Conservation (phyloP, 2,113 vertebrate genomes). For the Pionites leucogaster region DNA sequence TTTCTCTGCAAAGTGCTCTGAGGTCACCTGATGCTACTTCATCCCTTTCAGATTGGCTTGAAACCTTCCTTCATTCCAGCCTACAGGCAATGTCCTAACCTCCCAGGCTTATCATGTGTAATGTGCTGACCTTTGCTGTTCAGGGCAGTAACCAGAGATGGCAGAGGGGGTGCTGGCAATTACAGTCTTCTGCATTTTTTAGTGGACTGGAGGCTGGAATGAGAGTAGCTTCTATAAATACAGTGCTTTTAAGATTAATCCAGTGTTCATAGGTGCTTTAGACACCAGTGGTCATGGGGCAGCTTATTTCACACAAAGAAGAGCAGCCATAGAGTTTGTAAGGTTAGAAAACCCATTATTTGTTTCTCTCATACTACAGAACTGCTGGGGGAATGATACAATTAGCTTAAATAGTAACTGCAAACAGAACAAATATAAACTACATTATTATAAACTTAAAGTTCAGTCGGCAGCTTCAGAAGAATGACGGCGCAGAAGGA, state of each 20-base stretch:
- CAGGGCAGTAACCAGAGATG: constrained; percentile 28
- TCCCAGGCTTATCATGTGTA: constrained; percentile 27
- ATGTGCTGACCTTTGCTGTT: constrained; percentile 28
- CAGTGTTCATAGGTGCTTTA: neutral
- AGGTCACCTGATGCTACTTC: neutral
- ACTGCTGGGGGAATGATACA: neutral
- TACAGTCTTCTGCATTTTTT: constrained; percentile 2
- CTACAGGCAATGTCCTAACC: neutral
- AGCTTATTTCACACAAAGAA: neutral
- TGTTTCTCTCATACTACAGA: neutral
- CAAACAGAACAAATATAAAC: neutral
- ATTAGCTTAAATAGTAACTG: neutral
- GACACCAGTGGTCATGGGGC: neutral
- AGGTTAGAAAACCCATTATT: neutral
- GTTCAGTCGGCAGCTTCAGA: neutral
- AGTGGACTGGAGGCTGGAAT: neutral
- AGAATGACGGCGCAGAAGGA: neutral
- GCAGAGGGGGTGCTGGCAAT: neutral
- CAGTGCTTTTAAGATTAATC: neutral
- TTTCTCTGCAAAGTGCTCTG: constrained; percentile 2
- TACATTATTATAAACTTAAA: neutral
- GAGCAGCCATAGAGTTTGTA: neutral
- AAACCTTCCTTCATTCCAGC: neutral
- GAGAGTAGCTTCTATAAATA: neutral
- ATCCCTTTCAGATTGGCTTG: neutral